phyloP scores from a whole-genome alignment of 2,113 vertebrate genomes.

The Myiozetetes cayanensis region DNA sequence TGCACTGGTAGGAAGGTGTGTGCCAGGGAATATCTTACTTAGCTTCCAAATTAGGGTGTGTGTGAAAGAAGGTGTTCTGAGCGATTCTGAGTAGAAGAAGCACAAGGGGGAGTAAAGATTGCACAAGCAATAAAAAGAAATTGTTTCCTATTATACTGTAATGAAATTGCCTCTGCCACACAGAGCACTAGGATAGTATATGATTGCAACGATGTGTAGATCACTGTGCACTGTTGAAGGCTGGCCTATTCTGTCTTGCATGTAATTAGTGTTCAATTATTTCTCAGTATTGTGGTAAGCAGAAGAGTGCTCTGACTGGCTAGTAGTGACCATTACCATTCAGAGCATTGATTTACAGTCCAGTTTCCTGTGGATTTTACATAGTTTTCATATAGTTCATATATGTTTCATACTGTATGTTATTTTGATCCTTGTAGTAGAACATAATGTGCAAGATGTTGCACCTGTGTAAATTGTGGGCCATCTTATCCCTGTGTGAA shows the following conservation, averaged over 20 bases:
- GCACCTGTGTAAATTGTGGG: not conserved
- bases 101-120: not conserved
- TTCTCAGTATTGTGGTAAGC: not conserved
- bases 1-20: not conserved
- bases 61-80: not conserved
- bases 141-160: not conserved
- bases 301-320: not conserved
- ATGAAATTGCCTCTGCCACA: not conserved
- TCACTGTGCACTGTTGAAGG: not conserved
- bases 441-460: not conserved
- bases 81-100: not conserved
- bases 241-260: not conserved
- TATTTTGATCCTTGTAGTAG: not conserved
- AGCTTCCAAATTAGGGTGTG: not conserved
- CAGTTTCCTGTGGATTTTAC: not conserved
- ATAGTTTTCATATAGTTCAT: not conserved
- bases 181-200: not conserved
- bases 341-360: not conserved
- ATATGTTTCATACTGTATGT: not conserved
- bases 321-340: not conserved
- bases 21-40: not conserved
- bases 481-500: not conserved
- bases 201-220: not conserved
- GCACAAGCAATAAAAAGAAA: constrained; percentile 1
- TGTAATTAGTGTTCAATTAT: not conserved